Percentiles rank a stretch among this genome's conserved stretches.
Evolutionary conservation across 1,140 invertebrate species (phyloP).

Genomic region (Conus betulinus): DNA sequence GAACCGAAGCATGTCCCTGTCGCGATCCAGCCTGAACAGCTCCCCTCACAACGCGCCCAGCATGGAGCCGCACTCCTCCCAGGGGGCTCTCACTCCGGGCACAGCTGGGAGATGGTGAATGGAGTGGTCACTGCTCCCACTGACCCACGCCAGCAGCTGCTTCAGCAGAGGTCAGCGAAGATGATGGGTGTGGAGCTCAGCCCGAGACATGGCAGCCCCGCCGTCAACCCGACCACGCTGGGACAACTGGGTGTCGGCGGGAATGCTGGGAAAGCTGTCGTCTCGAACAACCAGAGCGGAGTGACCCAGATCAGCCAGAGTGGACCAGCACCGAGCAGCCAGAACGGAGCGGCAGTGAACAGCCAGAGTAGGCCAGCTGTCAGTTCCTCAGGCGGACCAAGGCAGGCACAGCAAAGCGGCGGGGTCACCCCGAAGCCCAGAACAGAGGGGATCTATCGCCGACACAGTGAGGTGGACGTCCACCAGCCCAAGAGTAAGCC

Average conservation of each 20-base stretch:
- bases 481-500: neutral
- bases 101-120: slow-evolving; percentile 36
- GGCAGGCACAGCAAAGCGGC: too few species aligned
- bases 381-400: too few species aligned
- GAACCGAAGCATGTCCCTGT: neutral
- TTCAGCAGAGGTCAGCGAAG: neutral
- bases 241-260: neutral
- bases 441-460: slow-evolving; percentile 5
- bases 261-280: neutral
- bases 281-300: neutral
- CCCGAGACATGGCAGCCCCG: neutral
- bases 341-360: neutral
- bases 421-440: neutral
- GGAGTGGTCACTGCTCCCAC: neutral
- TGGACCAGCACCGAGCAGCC: neutral
- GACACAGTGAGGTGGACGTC: neutral
- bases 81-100: neutral
- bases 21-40: neutral
- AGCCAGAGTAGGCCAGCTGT: neutral
- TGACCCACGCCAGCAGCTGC: neutral
- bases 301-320: too few species aligned
- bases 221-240: neutral
- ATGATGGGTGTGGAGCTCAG: neutral
- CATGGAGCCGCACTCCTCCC: neutral
- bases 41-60: neutral